Evolutionary conservation across 2,797 vertebrate species (phyloP).

Genomic region (Psittacula echo): DNA sequence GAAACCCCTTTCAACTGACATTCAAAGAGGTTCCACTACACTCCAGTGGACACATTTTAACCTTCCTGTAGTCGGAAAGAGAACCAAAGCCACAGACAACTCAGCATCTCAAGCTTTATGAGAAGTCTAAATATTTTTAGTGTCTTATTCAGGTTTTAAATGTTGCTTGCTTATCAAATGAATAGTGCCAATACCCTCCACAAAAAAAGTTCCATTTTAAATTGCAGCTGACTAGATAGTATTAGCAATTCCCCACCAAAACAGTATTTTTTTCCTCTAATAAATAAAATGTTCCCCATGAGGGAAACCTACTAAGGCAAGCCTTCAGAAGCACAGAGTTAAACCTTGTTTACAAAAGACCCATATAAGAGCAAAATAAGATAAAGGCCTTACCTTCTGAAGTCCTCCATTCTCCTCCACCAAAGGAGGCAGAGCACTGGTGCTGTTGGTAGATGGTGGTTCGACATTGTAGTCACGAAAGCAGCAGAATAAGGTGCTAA

Average conservation of each 20-base stretch:
- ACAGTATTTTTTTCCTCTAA: background rate
- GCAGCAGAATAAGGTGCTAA: conserved; percentile 98
- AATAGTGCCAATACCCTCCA: background rate
- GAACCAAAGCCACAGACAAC: background rate
- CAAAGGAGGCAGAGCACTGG: conserved; percentile 84
- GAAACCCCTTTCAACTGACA: background rate
- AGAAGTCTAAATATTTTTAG: background rate
- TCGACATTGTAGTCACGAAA: conserved; percentile 97
- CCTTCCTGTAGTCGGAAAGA: background rate
- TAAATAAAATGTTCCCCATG: accelerated
- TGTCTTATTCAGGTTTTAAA: background rate
- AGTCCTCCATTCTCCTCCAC: conserved; percentile 94
- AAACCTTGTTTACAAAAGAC: background rate
- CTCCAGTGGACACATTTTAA: background rate
- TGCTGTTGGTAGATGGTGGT: conserved; percentile 84
- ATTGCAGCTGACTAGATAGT: background rate
- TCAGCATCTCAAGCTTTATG: background rate
- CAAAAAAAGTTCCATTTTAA: background rate
- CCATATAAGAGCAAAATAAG: conserved; percentile 11
- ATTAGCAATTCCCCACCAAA: background rate
- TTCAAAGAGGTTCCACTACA: background rate
- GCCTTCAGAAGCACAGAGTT: background rate
- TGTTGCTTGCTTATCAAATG: background rate
- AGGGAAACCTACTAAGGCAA: background rate
- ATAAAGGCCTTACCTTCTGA: conserved; percentile 86